Evolutionary conservation across 2,797 vertebrate genomes (phyloP).

Genomic region (Geotrypetes seraphini): DNA sequence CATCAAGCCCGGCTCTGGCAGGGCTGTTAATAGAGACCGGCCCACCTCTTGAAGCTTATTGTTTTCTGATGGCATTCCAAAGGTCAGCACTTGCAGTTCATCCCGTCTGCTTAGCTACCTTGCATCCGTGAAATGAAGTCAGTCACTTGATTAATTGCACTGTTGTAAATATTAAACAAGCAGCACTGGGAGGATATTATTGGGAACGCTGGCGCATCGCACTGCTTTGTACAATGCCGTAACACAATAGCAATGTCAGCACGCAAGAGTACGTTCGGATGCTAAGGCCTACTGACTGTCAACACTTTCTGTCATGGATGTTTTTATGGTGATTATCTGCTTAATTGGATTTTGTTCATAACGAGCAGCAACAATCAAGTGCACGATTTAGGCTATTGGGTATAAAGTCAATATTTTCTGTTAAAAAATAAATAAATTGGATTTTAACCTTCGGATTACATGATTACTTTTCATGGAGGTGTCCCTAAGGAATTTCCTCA

Average conservation of each 20-base stretch:
- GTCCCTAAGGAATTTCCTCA: too few species aligned
- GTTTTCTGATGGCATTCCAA: slow-evolving; percentile 2
- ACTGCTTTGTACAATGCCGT: fast-evolving
- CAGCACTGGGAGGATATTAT: fast-evolving
- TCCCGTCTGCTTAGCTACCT: neutral
- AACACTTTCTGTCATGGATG: neutral
- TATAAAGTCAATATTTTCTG: too few species aligned
- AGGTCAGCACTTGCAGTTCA: slow-evolving; percentile 1
- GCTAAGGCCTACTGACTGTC: neutral
- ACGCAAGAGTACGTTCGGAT: neutral
- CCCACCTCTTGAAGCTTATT: slow-evolving; percentile 6
- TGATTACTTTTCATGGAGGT: too few species aligned
- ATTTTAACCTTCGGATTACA: too few species aligned
- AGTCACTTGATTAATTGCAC: neutral
- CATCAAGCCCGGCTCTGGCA: slow-evolving; percentile 45
- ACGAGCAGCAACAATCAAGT: neutral
- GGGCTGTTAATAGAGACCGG: slow-evolving; percentile 48
- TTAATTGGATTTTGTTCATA: neutral
- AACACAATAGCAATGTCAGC: fast-evolving
- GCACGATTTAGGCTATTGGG: too few species aligned
- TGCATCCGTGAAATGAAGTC: neutral
- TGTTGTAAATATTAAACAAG: neutral
- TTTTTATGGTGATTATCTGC: fast-evolving
- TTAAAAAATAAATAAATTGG: too few species aligned
- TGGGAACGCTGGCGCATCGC: neutral